These are phyloP conservation scores for Poecilia picta DNA, from an alignment of 2,797 vertebrate species.

Conservation along the genomic window DNA sequence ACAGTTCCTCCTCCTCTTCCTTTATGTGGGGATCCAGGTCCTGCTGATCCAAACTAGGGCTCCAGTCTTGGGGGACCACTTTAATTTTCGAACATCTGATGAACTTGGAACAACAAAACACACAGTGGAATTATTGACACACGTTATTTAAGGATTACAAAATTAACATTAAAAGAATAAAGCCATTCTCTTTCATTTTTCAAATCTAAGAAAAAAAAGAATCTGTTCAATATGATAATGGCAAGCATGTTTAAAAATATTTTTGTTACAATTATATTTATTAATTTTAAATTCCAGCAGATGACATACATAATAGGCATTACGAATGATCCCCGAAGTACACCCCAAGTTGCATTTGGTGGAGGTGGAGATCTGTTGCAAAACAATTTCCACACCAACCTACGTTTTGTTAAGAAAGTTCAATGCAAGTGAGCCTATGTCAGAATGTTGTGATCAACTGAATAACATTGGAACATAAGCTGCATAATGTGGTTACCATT, in stretches of 20 bases:
- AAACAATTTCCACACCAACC: neutral
- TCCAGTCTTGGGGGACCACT: neutral
- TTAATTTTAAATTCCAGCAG: neutral
- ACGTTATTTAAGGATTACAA: neutral
- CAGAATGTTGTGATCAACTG: neutral
- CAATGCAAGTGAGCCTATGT: neutral
- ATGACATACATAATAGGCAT: neutral
- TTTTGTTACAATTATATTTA: neutral
- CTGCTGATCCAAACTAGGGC: neutral
- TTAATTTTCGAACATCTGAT: neutral
- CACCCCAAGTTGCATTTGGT: neutral
- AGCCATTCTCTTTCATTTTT: neutral
- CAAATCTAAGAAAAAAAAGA: neutral
- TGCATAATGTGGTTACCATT: neutral
- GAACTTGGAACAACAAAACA: constrained; percentile 1
- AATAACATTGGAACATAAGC: neutral
- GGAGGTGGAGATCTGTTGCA: neutral
- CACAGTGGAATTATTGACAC: neutral
- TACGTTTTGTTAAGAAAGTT: neutral
- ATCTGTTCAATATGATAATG: neutral
- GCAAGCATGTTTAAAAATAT: neutral
- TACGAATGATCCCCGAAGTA: neutral
- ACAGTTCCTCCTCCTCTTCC: neutral
- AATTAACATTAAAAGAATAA: neutral
- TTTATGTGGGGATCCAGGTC: neutral